phyloP scores from a whole-genome alignment of 2,113 vertebrate genomes.

The Phylloscopus trochilus region DNA sequence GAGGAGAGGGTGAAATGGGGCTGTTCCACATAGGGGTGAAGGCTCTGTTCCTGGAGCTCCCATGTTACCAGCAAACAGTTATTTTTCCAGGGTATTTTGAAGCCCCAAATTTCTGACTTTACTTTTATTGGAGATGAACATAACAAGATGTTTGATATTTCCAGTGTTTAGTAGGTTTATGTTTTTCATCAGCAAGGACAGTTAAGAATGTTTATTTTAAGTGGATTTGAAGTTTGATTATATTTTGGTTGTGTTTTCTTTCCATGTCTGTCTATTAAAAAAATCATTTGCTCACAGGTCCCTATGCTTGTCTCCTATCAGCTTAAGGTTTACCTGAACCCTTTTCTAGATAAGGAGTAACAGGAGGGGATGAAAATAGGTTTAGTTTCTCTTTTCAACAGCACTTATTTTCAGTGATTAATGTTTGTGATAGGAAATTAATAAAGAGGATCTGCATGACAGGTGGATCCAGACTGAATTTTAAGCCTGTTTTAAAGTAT shows the following conservation, averaged over 20 bases:
- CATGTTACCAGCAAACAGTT: background rate
- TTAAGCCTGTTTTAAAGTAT: background rate
- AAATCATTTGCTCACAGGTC: background rate
- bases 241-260: background rate
- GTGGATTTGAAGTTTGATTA: background rate
- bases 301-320: background rate
- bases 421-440: background rate
- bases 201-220: background rate
- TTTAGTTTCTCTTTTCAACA: background rate
- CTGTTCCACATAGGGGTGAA: fast-evolving
- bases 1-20: background rate
- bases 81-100: background rate
- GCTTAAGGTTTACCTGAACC: background rate
- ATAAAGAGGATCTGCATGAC: background rate
- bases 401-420: background rate
- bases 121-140: background rate
- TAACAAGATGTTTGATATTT: background rate
- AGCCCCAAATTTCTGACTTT: background rate
- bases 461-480: background rate
- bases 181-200: background rate
- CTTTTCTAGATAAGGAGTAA: background rate
- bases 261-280: background rate
- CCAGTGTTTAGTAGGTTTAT: background rate
- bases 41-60: background rate
- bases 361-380: background rate